Base-by-base conservation (phyloP, 2,888 invertebrate species). In the Lochmaea capreae region DNA sequence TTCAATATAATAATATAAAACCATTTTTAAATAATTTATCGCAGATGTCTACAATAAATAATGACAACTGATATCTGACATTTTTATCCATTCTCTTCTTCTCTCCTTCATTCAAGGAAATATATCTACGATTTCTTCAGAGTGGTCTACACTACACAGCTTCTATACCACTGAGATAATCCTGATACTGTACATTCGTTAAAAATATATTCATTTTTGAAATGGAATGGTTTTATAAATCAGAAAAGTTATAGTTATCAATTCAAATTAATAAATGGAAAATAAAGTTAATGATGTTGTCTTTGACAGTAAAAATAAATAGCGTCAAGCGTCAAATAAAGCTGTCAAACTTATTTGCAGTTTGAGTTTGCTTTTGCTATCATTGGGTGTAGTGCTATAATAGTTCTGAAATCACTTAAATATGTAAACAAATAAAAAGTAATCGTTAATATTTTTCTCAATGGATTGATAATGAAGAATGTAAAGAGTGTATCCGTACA, bases 401-500 rank as follows among this genome's bases (percentile, higher is more conserved):
- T 18, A 18, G n/a, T 54, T n/a, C 2, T 6, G 54, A 54, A 16
- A 54, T 18, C 54, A 54, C 11, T 16, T 54, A 54, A 54, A 54
- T 54, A 68, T 68, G 71, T 71, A 71, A 71, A 71, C 71, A 71
- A 71, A 71, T 71, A 71, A 63, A 43, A 18, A 11, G 4, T 12
- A 58, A 14, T 58, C 2, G 14, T 68, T 54, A 10, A 10, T 18
- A 52, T 18, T 54, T 67, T 65, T 66, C 71, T 76, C 77, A 59
- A 79, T 81, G 79, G 80, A 78, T 82, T 85, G 81, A 86, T 85
- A 84, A 87, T 87, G 87, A 86, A 86, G 86, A 86, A 85, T 84
- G 82, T 85, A 82, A 87, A 85, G 79, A 87, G 93, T 90, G 93
- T 94, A 85, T 93, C 93, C 87, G 93, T 94, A 88, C 93, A 93